Evolutionary conservation across 2,888 invertebrate genomes (phyloP).

Genomic region (Drosophila dives): DNA sequence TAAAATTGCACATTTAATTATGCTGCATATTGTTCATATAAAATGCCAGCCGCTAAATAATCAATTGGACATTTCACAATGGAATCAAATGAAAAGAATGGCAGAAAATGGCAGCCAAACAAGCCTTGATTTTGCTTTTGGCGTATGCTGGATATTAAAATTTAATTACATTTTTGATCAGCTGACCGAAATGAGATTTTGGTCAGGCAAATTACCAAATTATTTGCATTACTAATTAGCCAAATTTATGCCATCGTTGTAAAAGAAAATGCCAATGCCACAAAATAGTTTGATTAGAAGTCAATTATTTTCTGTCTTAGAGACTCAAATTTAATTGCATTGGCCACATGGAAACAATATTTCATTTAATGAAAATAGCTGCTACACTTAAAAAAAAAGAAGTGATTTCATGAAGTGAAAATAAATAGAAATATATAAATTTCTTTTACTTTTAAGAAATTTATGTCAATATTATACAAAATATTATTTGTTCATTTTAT

Average conservation of each 20-base stretch:
- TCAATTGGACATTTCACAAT: slow-evolving; percentile 45
- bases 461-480: background rate
- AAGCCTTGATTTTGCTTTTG: slow-evolving; percentile 8
- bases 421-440: background rate
- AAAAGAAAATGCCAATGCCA: slow-evolving; percentile 2
- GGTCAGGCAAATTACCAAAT: slow-evolving; percentile 26
- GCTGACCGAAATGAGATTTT: slow-evolving; percentile 9
- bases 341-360: slow-evolving; percentile 31
- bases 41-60: slow-evolving; percentile 35
- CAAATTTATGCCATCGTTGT: background rate
- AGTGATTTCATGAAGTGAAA: background rate
- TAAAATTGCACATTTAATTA: slow-evolving; percentile 71
- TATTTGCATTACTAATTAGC: slow-evolving; percentile 40
- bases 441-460: background rate
- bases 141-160: slow-evolving; percentile 32
- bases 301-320: background rate
- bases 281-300: slow-evolving; percentile 13
- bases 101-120: slow-evolving; percentile 18
- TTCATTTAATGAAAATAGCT: background rate
- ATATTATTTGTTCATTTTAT: background rate
- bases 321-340: slow-evolving; percentile 24
- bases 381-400: background rate
- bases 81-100: slow-evolving; percentile 8
- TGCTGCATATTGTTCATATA: slow-evolving; percentile 35
- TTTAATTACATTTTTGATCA: slow-evolving; percentile 42